phyloP scores from a whole-genome alignment of 1,140 invertebrate species.

The Latrodectus geometricus region DNA sequence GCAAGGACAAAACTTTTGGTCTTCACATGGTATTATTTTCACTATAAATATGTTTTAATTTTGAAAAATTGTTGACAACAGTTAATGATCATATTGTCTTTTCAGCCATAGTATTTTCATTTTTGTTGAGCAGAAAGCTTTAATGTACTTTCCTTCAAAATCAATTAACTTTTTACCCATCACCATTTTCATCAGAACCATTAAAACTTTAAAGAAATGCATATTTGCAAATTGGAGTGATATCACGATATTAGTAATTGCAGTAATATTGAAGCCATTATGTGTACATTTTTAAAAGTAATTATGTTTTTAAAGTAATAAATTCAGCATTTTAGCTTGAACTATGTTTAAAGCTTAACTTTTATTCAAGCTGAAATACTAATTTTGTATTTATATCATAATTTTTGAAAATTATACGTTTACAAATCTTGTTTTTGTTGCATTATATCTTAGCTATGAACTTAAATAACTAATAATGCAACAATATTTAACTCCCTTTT shows the following conservation, averaged over 20 bases:
- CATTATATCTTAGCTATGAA: too few species aligned
- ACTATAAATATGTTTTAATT: not conserved
- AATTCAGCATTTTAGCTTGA: too few species aligned
- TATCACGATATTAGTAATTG: not conserved
- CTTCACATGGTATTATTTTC: not conserved
- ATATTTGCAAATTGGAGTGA: not conserved
- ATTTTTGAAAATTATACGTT: too few species aligned
- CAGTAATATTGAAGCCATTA: not conserved
- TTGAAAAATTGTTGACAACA: slow-evolving; percentile 5
- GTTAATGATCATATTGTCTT: not conserved
- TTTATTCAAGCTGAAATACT: too few species aligned
- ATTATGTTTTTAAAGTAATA: too few species aligned
- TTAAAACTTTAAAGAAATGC: not conserved
- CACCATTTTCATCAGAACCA: not conserved
- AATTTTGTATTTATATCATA: too few species aligned
- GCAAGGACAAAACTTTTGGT: not conserved
- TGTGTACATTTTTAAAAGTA: not conserved
- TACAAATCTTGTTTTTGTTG: too few species aligned
- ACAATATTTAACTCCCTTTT: too few species aligned
- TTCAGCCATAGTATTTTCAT: not conserved
- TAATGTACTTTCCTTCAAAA: not conserved
- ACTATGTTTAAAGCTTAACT: too few species aligned
- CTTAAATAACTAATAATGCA: too few species aligned
- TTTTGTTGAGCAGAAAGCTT: not conserved
- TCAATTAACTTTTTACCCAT: slow-evolving; percentile 3